Conservation (phyloP, 2,113 vertebrate genomes). For the Rhabdomys dilectus region DNA sequence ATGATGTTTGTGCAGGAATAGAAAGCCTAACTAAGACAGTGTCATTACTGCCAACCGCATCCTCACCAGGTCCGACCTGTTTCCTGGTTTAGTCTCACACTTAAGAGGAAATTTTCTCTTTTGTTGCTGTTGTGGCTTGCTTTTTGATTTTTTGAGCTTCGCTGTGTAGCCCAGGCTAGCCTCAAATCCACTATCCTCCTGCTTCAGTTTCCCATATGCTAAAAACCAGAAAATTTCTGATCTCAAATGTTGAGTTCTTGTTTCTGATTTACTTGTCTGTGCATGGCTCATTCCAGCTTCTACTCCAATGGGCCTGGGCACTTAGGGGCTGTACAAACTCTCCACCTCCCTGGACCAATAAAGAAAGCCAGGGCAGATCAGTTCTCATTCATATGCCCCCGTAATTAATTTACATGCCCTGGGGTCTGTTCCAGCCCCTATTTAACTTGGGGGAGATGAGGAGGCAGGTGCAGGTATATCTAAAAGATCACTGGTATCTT, state of each 20-base stretch:
- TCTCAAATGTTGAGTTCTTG: background rate
- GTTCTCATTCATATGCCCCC: background rate
- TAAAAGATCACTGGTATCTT: no score
- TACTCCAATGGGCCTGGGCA: background rate
- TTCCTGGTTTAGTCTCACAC: background rate
- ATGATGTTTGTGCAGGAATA: no score
- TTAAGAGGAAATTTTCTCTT: background rate
- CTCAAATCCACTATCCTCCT: background rate
- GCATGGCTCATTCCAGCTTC: background rate
- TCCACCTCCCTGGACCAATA: background rate
- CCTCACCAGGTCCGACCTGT: background rate
- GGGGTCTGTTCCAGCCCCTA: background rate
- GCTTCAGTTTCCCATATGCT: background rate
- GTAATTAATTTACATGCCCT: background rate
- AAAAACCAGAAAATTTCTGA: background rate
- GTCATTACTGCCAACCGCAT: no score
- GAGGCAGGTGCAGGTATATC: rapidly evolving
- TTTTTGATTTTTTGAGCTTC: background rate
- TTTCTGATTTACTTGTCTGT: background rate
- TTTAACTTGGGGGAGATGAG: background rate
- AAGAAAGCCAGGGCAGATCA: background rate
- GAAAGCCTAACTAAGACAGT: no score
- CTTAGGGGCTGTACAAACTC: background rate
- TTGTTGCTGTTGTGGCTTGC: background rate
- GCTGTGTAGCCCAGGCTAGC: background rate